Percentiles rank a stretch among this genome's conserved stretches.
Conservation (phyloP, 2,888 invertebrate species). For the Cotesia congregata region DNA sequence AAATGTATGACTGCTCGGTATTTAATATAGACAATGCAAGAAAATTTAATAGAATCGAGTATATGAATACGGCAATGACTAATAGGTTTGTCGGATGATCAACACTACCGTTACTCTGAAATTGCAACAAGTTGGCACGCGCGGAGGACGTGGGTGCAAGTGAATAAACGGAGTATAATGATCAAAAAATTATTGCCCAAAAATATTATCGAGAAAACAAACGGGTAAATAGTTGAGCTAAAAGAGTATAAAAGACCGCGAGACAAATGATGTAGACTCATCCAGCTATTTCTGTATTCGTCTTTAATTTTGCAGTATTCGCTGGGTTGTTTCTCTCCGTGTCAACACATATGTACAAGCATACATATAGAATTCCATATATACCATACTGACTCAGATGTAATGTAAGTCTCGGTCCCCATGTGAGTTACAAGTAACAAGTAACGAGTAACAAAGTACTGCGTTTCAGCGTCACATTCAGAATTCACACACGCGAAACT, state of each 20-base stretch:
- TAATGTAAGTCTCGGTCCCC: conserved; percentile 16
- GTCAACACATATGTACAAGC: not conserved
- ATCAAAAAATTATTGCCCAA: conserved; percentile 10
- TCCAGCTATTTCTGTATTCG: conserved; percentile 59
- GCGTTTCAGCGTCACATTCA: conserved; percentile 52
- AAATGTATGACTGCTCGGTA: not conserved
- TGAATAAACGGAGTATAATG: conserved; percentile 30
- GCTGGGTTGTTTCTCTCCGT: conserved; percentile 30
- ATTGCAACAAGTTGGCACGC: conserved; percentile 38
- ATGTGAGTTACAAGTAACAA: not conserved
- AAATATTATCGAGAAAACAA: conserved; percentile 8
- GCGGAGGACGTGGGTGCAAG: conserved; percentile 19
- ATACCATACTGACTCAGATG: not conserved
- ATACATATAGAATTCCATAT: no score
- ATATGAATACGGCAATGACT: conserved; percentile 6
- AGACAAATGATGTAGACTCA: conserved; percentile 10
- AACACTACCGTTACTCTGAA: conserved; percentile 27
- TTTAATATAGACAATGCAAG: not conserved
- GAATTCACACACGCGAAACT: conserved; percentile 54
- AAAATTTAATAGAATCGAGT: not conserved
- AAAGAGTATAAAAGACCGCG: not conserved
- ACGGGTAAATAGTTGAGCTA: not conserved
- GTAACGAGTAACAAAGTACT: conserved; percentile 53
- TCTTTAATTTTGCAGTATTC: conserved; percentile 39
- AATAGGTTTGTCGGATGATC: conserved; percentile 36